Evolutionary conservation across 2,888 invertebrate genomes (phyloP).

Genomic region (Drosophila suboccidentalis): DNA sequence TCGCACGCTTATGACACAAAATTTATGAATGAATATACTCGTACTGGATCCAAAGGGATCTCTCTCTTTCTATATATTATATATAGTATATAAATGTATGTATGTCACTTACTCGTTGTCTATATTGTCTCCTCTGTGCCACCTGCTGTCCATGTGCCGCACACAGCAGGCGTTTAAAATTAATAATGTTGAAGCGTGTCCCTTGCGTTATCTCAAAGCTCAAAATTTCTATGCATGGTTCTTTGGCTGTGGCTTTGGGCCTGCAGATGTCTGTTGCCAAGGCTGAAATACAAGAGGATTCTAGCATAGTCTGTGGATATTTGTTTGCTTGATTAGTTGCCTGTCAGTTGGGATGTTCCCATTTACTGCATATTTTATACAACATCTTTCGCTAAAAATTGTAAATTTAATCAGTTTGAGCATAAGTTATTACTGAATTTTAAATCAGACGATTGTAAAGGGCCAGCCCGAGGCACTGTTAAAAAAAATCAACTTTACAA

Average conservation of each 20-base stretch:
- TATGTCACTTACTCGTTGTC: conserved; percentile 8
- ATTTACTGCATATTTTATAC: neutral
- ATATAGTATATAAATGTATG: neutral
- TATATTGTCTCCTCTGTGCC: conserved; percentile 27
- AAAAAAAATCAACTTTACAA: conserved; percentile 5
- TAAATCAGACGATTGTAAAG: conserved; percentile 1
- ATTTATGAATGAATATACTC: conserved; percentile 71
- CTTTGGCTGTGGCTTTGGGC: conserved; percentile 5
- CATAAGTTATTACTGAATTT: neutral
- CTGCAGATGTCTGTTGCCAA: conserved; percentile 20
- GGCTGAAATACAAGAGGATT: conserved; percentile 2
- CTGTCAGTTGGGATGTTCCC: conserved; percentile 24
- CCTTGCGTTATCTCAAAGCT: conserved; percentile 39
- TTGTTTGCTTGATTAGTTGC: conserved; percentile 58
- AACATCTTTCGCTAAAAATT: conserved; percentile 1
- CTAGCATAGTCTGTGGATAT: conserved; percentile 23
- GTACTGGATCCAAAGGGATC: conserved; percentile 43
- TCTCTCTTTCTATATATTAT: neutral
- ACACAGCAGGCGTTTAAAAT: conserved; percentile 76
- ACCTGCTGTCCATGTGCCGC: conserved; percentile 65
- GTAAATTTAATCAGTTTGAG: neutral
- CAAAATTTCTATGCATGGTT: conserved; percentile 50
- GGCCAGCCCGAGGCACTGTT: neutral
- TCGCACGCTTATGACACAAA: conserved; percentile 72
- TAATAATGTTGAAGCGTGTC: conserved; percentile 68